These are phyloP conservation scores for Sakesphorus luctuosus DNA, from an alignment of 2,113 vertebrate genomes.

Conservation along the genomic window DNA sequence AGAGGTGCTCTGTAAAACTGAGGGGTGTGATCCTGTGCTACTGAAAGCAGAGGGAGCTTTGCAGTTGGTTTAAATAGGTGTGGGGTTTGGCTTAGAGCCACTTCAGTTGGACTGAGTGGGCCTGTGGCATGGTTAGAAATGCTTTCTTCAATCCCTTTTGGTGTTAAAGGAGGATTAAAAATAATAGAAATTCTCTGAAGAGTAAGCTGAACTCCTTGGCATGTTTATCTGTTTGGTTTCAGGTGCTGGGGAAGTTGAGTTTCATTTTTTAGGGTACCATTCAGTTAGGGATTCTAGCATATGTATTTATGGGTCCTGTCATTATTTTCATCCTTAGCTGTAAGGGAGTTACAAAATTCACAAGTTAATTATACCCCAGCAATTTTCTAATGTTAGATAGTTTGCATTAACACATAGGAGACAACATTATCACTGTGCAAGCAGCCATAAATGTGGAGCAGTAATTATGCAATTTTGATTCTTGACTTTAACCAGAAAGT, in stretches of 20 bases:
- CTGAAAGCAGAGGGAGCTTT: background rate
- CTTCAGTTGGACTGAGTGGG: background rate
- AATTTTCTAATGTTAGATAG: background rate
- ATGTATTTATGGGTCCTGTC: background rate
- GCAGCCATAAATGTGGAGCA: conserved; percentile 22
- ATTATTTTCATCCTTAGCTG: background rate
- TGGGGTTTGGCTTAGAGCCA: conserved; percentile 55
- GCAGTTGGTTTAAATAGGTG: conserved; percentile 28
- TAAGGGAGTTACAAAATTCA: background rate
- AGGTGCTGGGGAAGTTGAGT: background rate
- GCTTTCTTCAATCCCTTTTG: conserved; percentile 19
- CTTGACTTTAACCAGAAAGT: conserved; percentile 9
- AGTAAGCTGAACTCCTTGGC: background rate
- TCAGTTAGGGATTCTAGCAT: background rate
- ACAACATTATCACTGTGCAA: conserved; percentile 1
- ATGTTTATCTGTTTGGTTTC: background rate
- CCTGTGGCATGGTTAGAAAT: conserved; percentile 3
- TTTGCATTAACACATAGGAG: background rate
- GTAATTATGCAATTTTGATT: conserved; percentile 47
- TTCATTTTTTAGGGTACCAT: background rate
- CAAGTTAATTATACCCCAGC: background rate
- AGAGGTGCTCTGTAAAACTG: conserved; percentile 34
- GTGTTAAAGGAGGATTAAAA: conserved; percentile 42
- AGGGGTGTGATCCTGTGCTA: background rate
- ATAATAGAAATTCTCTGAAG: conserved; percentile 12